Percentiles rank a stretch among this genome's conserved stretches.
These are phyloP conservation scores for Amiota communis DNA, from an alignment of 2,888 invertebrate genomes.

Conservation along the genomic window DNA sequence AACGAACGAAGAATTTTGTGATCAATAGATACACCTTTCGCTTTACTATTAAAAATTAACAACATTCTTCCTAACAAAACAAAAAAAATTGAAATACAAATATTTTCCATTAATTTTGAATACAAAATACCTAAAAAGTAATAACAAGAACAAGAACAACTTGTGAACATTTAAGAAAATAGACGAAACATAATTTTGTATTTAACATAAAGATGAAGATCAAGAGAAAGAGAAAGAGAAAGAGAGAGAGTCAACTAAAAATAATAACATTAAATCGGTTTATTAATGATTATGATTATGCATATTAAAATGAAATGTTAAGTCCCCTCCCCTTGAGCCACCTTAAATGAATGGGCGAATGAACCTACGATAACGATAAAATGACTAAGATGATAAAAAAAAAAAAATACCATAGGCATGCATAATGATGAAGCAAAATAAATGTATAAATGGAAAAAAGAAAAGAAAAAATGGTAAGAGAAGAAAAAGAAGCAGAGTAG, in stretches of 20 bases:
- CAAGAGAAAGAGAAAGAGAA: neutral
- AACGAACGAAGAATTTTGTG: too few relatives aligned
- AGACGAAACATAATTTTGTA: too few relatives aligned
- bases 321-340: too few relatives aligned
- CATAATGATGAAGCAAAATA: conserved; percentile 44
- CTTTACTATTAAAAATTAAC: too few relatives aligned
- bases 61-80: too few relatives aligned
- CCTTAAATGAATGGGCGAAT: neutral
- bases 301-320: conserved; percentile 44
- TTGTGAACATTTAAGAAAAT: too few relatives aligned
- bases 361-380: neutral
- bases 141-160: too few relatives aligned
- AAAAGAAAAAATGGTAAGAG: too few relatives aligned
- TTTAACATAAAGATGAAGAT: too few relatives aligned
- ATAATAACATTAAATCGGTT: conserved; percentile 53
- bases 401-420: conserved; percentile 32
- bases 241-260: neutral
- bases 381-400: neutral
- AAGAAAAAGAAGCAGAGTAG: neutral
- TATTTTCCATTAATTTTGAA: conserved; percentile 45
- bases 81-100: too few relatives aligned
- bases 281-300: conserved; percentile 60
- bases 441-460: too few relatives aligned
- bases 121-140: conserved; percentile 39
- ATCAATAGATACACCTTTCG: too few relatives aligned